Evolutionary conservation across 64 coral and sea anemone genomes (phyloP), one percentile per base, ranked within the genome.

Genomic region (Pocillopora verrucosa): DNA sequence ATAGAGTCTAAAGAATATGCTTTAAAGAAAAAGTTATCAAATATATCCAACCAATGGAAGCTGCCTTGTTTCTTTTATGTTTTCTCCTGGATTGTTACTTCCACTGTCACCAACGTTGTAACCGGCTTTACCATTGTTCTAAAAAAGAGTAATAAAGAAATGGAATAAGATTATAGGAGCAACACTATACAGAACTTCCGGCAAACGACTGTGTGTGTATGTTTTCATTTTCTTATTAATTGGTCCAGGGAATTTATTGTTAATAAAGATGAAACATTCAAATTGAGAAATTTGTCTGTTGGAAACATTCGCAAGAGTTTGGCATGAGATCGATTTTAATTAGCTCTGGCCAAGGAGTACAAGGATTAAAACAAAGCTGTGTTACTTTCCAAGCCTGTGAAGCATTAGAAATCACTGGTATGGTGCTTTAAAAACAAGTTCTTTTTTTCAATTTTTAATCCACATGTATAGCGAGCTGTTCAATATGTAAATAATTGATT

Each of bases 81-180:
- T 72, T 16, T 85, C 82, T 11, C 82, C 82, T 30, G 82, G 82
- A n/a, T 85, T 85, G 35, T 58, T 72, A n/a, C 65, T 85, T 6
- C 41, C 36, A 25, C 82, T 85, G 62, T 85, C 82, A 15, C 82
- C 82, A 4, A 85, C 82, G 64, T 85, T 85, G 22, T 85, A 85
- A 4, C 82, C 82, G 51, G 82, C 82, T 85, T 85, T 85, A 30
- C 82, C 65, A 26, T 85, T 85, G 19, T 85, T 85, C 82, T 85
- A 45, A 13, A 22, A n/a, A 72, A 68, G 11, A 80, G 56, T 57
- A 22, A 10, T 13, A 19, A 58, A 19, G 10, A 51, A 79, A 51
- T 67, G 22, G 64, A 11, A 7, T 22, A 22, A 67, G 5, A 20
- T 63, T 7, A 13, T 13, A 63, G 17, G 17, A 63, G 16, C 22